phyloP scores from a whole-genome alignment of 2,888 invertebrate species.

The Lycophotia porphyrea region DNA sequence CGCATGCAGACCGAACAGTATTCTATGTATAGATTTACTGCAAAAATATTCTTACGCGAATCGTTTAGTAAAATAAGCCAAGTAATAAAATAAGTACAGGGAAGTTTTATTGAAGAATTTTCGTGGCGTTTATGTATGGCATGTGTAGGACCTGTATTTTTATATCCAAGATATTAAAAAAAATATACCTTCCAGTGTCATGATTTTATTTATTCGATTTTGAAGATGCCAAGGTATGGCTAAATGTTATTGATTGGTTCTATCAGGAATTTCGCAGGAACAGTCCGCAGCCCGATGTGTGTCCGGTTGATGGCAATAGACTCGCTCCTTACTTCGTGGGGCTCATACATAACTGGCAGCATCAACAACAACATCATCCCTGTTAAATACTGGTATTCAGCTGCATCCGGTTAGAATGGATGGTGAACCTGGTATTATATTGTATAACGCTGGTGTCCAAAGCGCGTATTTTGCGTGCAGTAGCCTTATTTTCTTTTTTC shows the following conservation, averaged over 20 bases:
- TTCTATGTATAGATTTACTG: constrained; percentile 25
- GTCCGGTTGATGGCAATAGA: neutral
- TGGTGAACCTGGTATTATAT: too few species aligned
- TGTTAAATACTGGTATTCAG: too few species aligned
- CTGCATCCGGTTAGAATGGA: too few species aligned
- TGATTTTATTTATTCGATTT: neutral
- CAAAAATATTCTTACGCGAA: constrained; percentile 46
- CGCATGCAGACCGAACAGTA: neutral
- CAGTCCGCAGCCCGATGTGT: too few species aligned
- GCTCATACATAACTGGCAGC: neutral
- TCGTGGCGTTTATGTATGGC: constrained; percentile 2
- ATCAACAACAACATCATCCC: too few species aligned
- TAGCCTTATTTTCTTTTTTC: neutral
- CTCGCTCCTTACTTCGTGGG: neutral
- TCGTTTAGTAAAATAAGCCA: constrained; percentile 21
- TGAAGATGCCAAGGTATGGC: neutral
- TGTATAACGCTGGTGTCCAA: too few species aligned
- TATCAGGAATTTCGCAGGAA: neutral
- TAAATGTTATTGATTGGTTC: neutral
- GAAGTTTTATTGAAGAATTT: constrained; percentile 22
- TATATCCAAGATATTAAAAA: constrained; percentile 1
- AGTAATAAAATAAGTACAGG: constrained; percentile 33
- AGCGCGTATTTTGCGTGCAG: too few species aligned
- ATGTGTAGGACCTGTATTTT: neutral
- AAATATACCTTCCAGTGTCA: neutral